Evolutionary conservation across 2,113 vertebrate species (phyloP), one percentile per base, ranked within the genome.

Genomic region (Lichenostomus cassidix): DNA sequence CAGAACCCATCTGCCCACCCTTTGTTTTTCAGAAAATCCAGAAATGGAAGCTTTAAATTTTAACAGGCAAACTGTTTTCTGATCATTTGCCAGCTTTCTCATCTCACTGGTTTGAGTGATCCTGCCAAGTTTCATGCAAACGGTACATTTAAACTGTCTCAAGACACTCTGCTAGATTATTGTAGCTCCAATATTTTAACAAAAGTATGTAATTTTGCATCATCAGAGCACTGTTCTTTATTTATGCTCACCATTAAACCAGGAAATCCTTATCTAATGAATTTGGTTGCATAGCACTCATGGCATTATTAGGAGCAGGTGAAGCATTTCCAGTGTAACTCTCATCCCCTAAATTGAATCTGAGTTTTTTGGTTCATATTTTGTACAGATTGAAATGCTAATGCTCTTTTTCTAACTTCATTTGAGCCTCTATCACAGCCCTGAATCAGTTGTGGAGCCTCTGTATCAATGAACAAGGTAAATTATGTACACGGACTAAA

Each of bases 401-500:
- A 90, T 78, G 80, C 18, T 90, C 50, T 91, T 89, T 50, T 93
- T 19, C 63, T 94, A 85, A 64, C 60, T 88, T 70, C 83, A 90
- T 97, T 81, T 96, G 85, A 83, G 78, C 53, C 46, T 52, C 76
- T 92, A 67, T 91, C 78, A 20, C 33, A 76, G 41, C 49, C 56
- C 58, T 87, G 55, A 74, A 93, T 95, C 92, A 27, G 68, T 16
- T 79, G 64, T 60, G 64, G 60, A 75, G 55, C n/a, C 83, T 65
- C 55, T 33, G 62, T 78, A 73, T 70, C 90, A 95, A 86, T 52
- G 73, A 96, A 41, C 50, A 89, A 91, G 69, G 71, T 77, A 93
- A 96, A 91, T 74, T 87, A 93, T 50, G 46, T 91, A 86, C 91
- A 46, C 24, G 64, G 68, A 60, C 89, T 94, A 79, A 95, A 96